Base-by-base conservation (phyloP, 2,888 invertebrate species). In the Noctua pronuba region DNA sequence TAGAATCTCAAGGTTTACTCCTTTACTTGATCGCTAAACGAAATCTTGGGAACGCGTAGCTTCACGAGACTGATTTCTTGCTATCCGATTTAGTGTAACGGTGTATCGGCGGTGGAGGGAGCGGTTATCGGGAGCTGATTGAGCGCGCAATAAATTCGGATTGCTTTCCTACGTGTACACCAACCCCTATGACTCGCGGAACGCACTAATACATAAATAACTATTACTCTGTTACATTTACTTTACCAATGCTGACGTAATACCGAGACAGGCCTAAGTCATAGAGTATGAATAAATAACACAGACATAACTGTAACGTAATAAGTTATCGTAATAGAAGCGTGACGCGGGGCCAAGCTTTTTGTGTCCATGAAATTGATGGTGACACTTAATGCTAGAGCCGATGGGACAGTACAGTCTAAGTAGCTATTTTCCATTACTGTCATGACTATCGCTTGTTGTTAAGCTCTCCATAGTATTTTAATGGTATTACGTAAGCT, bases 81-180 rank as follows among this genome's bases (percentile, higher is more conserved):
- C 85, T 68, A 85, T 83, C 83, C 75, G 77, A 81, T 86, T 86
- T 84, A 79, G 82, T 81, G 72, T 85, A 83, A 86, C 82, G 84
- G 87, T 90, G 88, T 92, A 91, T 91, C 88, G 89, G 86, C 80
- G 87, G 88, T 86, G 72, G 85, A 86, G 86, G 85, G 87, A 89
- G 87, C 85, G 87, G 91, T 92, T 93, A 94, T 92, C 93, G 90
- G 87, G 86, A 90, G 88, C 91, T 93, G 93, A 94, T 94, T 92
- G 92, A 93, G 92, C 92, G 90, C 86, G 91, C 92, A 92, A 94
- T 94, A 94, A 94, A 94, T 95, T 93, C 90, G 87, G 92, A 93
- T 93, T 92, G 92, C 91, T 91, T 93, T 91, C 90, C 89, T 90
- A 91, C 91, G 90, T 90, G 89, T 87, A 90, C 88, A 86, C 87